Base-by-base conservation (phyloP, 2,888 invertebrate genomes). In the Crematogaster levior region DNA sequence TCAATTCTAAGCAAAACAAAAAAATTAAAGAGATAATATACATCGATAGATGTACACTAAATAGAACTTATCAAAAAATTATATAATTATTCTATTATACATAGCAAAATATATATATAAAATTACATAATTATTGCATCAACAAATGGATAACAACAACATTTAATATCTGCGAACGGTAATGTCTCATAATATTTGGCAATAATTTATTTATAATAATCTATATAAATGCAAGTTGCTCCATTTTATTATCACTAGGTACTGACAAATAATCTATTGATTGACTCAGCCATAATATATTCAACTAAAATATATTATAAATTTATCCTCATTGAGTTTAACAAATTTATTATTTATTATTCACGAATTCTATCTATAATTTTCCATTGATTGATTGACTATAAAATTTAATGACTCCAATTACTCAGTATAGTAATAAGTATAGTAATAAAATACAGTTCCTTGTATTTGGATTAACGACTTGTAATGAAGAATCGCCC, bases 61-160 rank as follows among this genome's bases (percentile, higher is more conserved):
- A n/a, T 1, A 30, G 0, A 68, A 15, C 30, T 48, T 34, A 34
- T 34, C 5, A 34, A 30, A 34, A 51, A 37, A 53, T 15, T 43
- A 37, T 24, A 68, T 68, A 68, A 34, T 70, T 53, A 18, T 66
- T 46, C n/a, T n/a, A 43, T 53, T n/a, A n/a, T n/a, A n/a, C n/a
- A n/a, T n/a, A n/a, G n/a, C n/a, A n/a, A n/a, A n/a, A n/a, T n/a
- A n/a, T n/a, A n/a, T n/a, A n/a, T n/a, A n/a, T n/a, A 34, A 51
- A 37, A 53, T 15, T 43, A 37, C 18, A 68, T 68, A 68, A 34
- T 70, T 53, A 18, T 66, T 53, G 15, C 24, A 21, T 24, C 15
- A 24, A 3, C 18, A 53, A 70, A 21, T 24, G 1, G 18, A 70
- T 34, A 53, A 53, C n/a, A 46, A 10, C 10, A 27, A 65, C 0